phyloP scores from a whole-genome alignment of 2,797 vertebrate species.

The Morelia viridis region DNA sequence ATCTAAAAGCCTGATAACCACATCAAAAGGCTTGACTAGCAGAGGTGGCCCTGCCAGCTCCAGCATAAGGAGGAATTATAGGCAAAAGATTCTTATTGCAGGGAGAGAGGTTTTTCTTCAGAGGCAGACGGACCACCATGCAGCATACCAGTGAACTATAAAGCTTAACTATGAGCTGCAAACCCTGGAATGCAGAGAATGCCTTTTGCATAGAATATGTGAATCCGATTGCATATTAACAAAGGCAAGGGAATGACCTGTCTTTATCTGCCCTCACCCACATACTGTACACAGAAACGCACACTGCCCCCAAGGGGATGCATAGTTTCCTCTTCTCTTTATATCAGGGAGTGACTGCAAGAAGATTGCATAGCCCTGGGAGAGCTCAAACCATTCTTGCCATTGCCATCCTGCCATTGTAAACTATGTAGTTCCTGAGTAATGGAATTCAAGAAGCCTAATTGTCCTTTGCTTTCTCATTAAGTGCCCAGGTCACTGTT shows the following conservation, averaged over 20 bases:
- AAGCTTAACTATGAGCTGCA: not conserved
- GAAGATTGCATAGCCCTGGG: not conserved
- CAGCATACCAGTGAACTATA: not conserved
- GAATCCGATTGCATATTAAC: slow-evolving; percentile 18
- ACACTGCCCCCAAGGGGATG: not conserved
- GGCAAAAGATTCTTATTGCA: not conserved
- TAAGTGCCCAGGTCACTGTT: not conserved
- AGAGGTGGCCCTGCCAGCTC: slow-evolving; percentile 10
- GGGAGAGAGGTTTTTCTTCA: not conserved
- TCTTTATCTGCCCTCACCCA: slow-evolving; percentile 14
- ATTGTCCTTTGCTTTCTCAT: not conserved
- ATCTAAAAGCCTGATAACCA: not conserved
- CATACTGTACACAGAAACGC: not conserved
- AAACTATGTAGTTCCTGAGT: not conserved
- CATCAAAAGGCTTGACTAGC: slow-evolving; percentile 25
- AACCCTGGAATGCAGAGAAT: slow-evolving; percentile 33
- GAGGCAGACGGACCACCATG: not conserved
- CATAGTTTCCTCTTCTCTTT: not conserved
- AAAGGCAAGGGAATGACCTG: slow-evolving; percentile 4
- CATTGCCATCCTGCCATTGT: not conserved
- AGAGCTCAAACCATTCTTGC: not conserved
- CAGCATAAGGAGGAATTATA: slow-evolving; percentile 21
- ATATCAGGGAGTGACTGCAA: fast-evolving
- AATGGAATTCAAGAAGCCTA: not conserved
- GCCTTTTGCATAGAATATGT: slow-evolving; percentile 10